These are phyloP conservation scores for Tetramorium simillimum DNA, from an alignment of 1,140 invertebrate genomes.

Conservation along the genomic window DNA sequence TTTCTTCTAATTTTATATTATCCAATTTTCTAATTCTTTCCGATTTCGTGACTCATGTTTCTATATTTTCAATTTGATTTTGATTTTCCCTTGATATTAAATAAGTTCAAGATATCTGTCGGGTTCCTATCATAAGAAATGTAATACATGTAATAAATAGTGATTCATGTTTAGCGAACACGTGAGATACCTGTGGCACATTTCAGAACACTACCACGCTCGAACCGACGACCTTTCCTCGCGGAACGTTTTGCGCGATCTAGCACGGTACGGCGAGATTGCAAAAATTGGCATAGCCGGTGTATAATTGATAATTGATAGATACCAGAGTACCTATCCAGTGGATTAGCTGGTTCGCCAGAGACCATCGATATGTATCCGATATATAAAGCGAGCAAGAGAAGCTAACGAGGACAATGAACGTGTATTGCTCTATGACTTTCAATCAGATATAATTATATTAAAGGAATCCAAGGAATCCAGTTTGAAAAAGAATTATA, in stretches of 20 bases:
- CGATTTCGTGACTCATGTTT: background rate
- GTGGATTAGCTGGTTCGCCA: background rate
- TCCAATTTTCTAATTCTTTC: background rate
- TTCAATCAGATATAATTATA: background rate
- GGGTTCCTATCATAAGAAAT: background rate
- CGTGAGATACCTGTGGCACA: conserved; percentile 17
- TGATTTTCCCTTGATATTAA: background rate
- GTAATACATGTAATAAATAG: conserved; percentile 5
- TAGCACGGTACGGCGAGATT: background rate
- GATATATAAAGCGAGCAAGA: background rate
- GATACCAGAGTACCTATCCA: conserved; percentile 1
- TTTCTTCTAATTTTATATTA: background rate
- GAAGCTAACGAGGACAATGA: background rate
- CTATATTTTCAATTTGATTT: background rate
- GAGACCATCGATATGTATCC: conserved; percentile 2
- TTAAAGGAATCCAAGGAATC: background rate
- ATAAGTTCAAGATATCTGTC: background rate
- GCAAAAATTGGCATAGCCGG: conserved; percentile 12
- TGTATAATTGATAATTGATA: conserved; percentile 52
- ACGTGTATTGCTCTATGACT: background rate
- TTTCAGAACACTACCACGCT: conserved; percentile 12
- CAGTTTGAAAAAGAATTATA: background rate
- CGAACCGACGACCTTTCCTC: conserved; percentile 34
- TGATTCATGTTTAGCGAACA: conserved; percentile 2
- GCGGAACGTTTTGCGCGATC: conserved; percentile 9